Evolutionary conservation across 2,888 invertebrate species (phyloP), one percentile per base, ranked within the genome.

Genomic region (Imbricaverruca yamaguchii): DNA sequence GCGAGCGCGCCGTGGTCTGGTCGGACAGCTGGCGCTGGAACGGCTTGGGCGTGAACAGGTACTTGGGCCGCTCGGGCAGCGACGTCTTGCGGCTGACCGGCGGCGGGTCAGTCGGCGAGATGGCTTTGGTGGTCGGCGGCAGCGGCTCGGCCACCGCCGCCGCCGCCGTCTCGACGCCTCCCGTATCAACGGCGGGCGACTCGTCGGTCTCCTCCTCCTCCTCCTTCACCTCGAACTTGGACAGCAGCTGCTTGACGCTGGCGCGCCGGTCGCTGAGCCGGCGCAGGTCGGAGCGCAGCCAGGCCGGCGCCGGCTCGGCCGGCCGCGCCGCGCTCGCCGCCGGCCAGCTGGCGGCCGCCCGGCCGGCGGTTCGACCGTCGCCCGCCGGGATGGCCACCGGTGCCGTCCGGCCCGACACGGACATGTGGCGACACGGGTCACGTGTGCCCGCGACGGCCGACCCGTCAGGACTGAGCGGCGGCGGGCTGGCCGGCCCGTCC

Each of bases 81-180:
- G 84, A 84, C 53, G 85, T 85, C 79, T 91, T 91, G 79, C 91
- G 86, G 82, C 92, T 91, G 85, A 94, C 94, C 86, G 94, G 94
- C 86, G 94, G 94, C 21, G 94, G 94, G 87, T 95, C 94, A 88
- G 95, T 94, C 85, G 93, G 90, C 90, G 93, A 92, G 88, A 94
- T 94, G 55, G 83, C 81, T 61, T 83, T 82, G 81, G 83, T 83
- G 1, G 83, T 83, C 82, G 67, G 83, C 83, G 59, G 83, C 56
- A 61, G 83, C 82, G 53, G 83, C 81, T 74, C 83, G 82, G 67
- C 83, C 83, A n/a, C 82, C 82, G 67, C 82, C 83, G 21, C 82
- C 69, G 79, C 80, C 81, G 67, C 82, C 82, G 25, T 82, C 82
- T 56, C 65, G 80, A 39, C 39, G 56, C 82, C 82, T 56, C 80